phyloP scores from a whole-genome alignment of 2,113 vertebrate genomes.

The Jacana jacana region DNA sequence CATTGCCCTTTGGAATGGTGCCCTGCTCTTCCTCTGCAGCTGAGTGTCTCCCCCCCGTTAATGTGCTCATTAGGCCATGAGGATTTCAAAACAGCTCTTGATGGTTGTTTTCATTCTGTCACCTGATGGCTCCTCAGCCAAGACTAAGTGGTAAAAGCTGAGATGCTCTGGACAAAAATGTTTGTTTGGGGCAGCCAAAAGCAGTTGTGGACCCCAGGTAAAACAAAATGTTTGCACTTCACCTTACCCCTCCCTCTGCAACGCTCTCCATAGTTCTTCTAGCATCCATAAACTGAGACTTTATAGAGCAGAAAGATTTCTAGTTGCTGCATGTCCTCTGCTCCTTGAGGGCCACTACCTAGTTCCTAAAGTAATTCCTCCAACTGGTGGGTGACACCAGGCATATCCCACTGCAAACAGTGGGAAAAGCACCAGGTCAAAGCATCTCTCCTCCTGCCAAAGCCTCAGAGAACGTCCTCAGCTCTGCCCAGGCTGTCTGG shows the following conservation, averaged over 20 bases:
- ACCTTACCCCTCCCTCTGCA: neutral
- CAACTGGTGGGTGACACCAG: neutral
- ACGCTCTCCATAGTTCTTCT: neutral
- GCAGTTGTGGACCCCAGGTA: neutral
- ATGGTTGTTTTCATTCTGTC: neutral
- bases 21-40: accelerated
- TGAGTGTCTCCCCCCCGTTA: neutral
- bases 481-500: neutral
- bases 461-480: neutral
- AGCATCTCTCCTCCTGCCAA: neutral
- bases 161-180: neutral
- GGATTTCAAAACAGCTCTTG: neutral
- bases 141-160: neutral
- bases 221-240: neutral
- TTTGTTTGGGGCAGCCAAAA: neutral
- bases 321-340: neutral
- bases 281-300: neutral
- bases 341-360: neutral
- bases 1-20: neutral
- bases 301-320: neutral
- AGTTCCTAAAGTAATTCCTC: neutral
- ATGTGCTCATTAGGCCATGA: neutral
- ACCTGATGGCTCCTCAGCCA: neutral
- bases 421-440: neutral
- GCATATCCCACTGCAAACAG: neutral